phyloP scores from a whole-genome alignment of 2,797 vertebrate species.

The Sebastes miniatus region DNA sequence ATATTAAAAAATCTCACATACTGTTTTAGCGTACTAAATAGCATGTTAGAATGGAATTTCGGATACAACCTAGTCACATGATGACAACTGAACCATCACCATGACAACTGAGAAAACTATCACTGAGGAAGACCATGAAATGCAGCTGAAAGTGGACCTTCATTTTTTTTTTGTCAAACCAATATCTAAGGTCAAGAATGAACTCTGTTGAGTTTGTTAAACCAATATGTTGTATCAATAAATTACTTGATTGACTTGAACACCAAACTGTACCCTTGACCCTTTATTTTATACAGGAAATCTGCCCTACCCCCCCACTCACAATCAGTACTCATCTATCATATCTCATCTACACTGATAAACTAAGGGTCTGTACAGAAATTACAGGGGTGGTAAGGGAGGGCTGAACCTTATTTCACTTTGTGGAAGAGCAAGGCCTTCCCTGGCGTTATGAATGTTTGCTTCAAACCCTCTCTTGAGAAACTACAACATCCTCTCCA shows the following conservation, averaged over 20 bases:
- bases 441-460: background rate
- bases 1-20: fast-evolving
- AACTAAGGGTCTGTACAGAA: background rate
- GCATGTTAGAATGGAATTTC: too few species aligned
- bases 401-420: background rate
- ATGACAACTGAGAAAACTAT: background rate
- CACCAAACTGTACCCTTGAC: background rate
- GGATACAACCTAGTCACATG: background rate
- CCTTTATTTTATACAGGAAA: background rate
- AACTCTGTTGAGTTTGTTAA: background rate
- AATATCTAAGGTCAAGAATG: background rate
- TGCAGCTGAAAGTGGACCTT: background rate
- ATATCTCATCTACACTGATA: background rate
- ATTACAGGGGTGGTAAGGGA: too few species aligned
- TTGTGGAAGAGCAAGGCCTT: background rate
- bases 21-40: too few species aligned
- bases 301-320: background rate
- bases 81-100: background rate
- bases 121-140: background rate
- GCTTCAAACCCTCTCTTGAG: background rate
- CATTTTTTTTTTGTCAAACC: background rate
- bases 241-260: background rate
- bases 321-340: background rate
- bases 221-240: background rate
- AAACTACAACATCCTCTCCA: background rate